Evolutionary conservation across 1,140 invertebrate species (phyloP).

Genomic region (Anastrepha ludens): DNA sequence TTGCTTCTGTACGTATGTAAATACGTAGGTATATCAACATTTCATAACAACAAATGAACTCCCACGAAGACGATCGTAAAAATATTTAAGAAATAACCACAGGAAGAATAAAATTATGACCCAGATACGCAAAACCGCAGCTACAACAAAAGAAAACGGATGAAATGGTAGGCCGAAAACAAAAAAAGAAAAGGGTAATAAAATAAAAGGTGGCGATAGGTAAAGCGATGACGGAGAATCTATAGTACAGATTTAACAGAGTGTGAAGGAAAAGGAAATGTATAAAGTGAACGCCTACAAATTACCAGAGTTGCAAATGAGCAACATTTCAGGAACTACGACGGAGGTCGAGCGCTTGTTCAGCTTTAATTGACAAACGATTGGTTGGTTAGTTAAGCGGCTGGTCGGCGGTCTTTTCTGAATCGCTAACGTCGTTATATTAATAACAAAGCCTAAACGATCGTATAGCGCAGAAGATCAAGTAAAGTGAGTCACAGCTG

Average conservation of each 20-base stretch:
- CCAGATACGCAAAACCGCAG: constrained; percentile 23
- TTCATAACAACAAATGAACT: neutral
- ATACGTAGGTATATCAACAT: neutral
- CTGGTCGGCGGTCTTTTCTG: constrained; percentile 31
- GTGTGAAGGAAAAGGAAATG: neutral
- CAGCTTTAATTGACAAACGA: neutral
- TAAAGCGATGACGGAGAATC: neutral
- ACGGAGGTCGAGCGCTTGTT: constrained; percentile 19
- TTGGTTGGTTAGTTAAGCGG: neutral
- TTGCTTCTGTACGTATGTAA: neutral
- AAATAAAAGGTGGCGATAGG: neutral
- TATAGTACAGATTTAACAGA: neutral
- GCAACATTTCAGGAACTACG: constrained; percentile 15
- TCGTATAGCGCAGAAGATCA: constrained; percentile 19
- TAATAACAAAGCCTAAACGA: constrained; percentile 1
- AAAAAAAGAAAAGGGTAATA: neutral
- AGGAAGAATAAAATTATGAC: constrained; percentile 9
- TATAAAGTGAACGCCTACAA: constrained; percentile 36
- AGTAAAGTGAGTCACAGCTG: neutral
- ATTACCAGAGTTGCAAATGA: constrained; percentile 43
- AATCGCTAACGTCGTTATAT: neutral
- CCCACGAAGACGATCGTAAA: constrained; percentile 26
- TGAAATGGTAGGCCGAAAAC: neutral
- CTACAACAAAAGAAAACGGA: constrained; percentile 5
- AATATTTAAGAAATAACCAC: constrained; percentile 16